Evolutionary conservation across 1,140 invertebrate species (phyloP), one percentile per base, ranked within the genome.

Genomic region (Drosophila lacteicornis): DNA sequence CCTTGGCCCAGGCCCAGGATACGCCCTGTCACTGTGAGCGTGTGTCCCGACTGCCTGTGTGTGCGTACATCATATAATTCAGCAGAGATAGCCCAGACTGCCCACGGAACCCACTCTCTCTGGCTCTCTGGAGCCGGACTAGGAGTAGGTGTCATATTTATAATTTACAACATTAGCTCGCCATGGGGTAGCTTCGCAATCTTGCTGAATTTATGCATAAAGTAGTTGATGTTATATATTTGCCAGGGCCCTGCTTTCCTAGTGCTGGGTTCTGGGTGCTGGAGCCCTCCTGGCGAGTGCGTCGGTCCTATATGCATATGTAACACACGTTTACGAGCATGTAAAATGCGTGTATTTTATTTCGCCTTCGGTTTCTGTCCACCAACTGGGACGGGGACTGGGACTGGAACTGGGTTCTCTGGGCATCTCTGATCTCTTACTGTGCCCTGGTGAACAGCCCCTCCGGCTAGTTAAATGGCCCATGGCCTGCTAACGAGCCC

Each of bases 131-230:
- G 40, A 33, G n/a, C 25, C 46, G 47, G 59, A 69, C 81, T 88
- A 81, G 84, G 85, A 90, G 85, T 90, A 90, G 85, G 85, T 90
- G 85, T 90, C 85, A 90, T 90, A 90, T 90, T 90, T 90, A 90
- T 90, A 90, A 90, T 90, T 90, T 90, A 90, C 85, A 90, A 90
- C 85, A 90, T 90, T 90, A 85, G 85, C 85, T 85, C 85, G 81
- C 85, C 85, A 90, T 90, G 85, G 85, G 85, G 85, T 87, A 87
- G 84, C 84, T 87, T 87, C 84, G 84, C 84, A 87, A 87, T 87
- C 84, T 87, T 87, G 84, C 84, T 90, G 75, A 87, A 87, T 87
- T 87, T 87, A 87, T 87, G 84, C 84, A 87, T 87, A 87, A 87
- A 87, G 84, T 87, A 87, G 84, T 87, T 87, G 84, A 90, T 79